These are phyloP conservation scores for Acleris literana DNA, from an alignment of 2,888 invertebrate genomes.

Conservation along the genomic window DNA sequence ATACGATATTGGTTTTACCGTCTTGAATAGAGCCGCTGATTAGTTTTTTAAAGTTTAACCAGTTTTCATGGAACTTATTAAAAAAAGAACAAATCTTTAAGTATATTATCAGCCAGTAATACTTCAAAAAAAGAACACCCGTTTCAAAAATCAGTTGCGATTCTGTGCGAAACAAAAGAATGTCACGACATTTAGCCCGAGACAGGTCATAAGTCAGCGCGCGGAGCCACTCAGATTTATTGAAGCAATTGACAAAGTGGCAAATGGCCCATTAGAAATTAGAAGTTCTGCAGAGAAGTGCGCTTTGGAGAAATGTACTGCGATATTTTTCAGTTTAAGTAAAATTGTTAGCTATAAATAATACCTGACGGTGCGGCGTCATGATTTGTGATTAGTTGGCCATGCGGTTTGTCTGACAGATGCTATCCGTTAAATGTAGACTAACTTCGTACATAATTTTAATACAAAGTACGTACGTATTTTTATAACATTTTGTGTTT, in stretches of 20 bases:
- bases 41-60: too few species aligned
- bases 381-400: not conserved
- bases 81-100: not conserved
- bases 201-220: slow-evolving; percentile 75
- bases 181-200: slow-evolving; percentile 68
- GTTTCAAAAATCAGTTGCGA: slow-evolving; percentile 32
- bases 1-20: too few species aligned
- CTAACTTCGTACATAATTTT: too few species aligned
- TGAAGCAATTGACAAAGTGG: slow-evolving; percentile 84
- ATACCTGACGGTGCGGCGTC: slow-evolving; percentile 48
- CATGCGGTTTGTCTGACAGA: not conserved
- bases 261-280: slow-evolving; percentile 84
- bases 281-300: slow-evolving; percentile 67
- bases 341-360: slow-evolving; percentile 80
- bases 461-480: too few species aligned
- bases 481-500: too few species aligned
- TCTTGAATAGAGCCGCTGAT: too few species aligned
- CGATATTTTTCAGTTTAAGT: slow-evolving; percentile 76
- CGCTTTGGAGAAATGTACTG: slow-evolving; percentile 74
- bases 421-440: too few species aligned
- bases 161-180: slow-evolving; percentile 71
- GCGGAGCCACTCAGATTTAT: slow-evolving; percentile 74
- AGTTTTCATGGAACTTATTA: not conserved
- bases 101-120: slow-evolving; percentile 7
- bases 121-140: slow-evolving; percentile 1